Evolutionary conservation across 2,888 invertebrate species (phyloP).

Genomic region (Brachylomia viminalis): DNA sequence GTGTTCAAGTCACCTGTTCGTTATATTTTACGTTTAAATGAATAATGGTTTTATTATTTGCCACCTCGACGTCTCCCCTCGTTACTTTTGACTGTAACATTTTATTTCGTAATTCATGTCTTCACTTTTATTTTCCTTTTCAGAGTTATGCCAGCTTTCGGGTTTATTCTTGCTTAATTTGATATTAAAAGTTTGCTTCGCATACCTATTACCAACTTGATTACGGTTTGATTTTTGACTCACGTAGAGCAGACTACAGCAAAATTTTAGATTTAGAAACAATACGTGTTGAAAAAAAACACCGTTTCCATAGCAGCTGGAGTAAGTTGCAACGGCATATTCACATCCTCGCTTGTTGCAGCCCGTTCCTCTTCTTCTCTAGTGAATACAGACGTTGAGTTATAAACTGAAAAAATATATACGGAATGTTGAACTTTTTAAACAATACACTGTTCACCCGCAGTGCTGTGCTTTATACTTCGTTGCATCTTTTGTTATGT

Average conservation of each 20-base stretch:
- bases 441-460: too few relatives aligned
- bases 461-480: neutral
- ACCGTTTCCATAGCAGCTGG: neutral
- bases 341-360: neutral
- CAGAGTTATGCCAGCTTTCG: conserved; percentile 12
- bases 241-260: neutral
- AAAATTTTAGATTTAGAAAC: neutral
- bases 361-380: neutral
- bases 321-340: too few relatives aligned
- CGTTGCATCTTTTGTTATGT: too few relatives aligned
- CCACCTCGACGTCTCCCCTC: conserved; percentile 10
- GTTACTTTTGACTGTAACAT: conserved; percentile 21
- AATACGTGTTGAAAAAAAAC: neutral
- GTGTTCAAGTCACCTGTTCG: conserved; percentile 6
- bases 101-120: conserved; percentile 34
- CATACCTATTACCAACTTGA: too few relatives aligned
- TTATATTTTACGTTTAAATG: neutral
- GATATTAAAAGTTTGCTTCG: conserved; percentile 14
- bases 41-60: conserved; percentile 22
- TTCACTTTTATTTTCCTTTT: conserved; percentile 19
- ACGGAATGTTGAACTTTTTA: too few relatives aligned
- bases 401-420: too few relatives aligned
- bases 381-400: conserved; percentile 20
- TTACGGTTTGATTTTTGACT: neutral
- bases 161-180: conserved; percentile 18